Evolutionary conservation across 2,113 vertebrate genomes (phyloP).

Genomic region (Mungos mungo): DNA sequence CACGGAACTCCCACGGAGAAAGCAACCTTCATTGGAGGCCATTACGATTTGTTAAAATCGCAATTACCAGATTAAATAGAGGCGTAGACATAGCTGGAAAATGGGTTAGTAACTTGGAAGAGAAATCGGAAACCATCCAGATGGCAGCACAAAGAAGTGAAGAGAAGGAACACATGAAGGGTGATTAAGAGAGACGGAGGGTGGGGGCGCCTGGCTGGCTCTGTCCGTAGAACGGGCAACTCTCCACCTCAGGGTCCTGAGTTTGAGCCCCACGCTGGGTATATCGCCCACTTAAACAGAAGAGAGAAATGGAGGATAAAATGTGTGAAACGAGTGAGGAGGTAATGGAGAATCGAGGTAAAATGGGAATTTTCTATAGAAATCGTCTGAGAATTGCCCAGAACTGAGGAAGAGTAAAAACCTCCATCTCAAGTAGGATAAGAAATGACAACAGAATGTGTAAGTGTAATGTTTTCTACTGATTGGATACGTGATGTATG

Average conservation of each 20-base stretch:
- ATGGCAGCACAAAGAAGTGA: not conserved
- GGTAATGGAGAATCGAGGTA: not conserved
- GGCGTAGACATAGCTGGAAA: not conserved
- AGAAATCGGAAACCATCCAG: not conserved
- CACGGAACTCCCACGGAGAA: not conserved
- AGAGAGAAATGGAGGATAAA: not conserved
- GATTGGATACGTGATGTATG: not conserved
- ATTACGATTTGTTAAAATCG: not conserved
- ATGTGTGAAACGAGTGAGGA: not conserved
- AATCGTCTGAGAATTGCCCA: not conserved
- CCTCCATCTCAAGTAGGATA: not conserved
- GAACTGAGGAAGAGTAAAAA: not conserved
- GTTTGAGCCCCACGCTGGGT: not conserved
- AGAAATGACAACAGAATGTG: not conserved
- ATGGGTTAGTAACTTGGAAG: not conserved
- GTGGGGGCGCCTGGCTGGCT: not conserved
- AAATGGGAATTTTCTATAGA: not conserved
- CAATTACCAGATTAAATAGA: not conserved
- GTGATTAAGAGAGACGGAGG: not conserved
- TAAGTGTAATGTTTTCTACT: not conserved
- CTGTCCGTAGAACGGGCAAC: not conserved
- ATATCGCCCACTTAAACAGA: not conserved
- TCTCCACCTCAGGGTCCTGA: not conserved
- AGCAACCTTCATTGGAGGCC: not conserved
- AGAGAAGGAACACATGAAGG: not conserved